Conservation (phyloP, 2,888 invertebrate species). For the Hypomecis atomaria region DNA sequence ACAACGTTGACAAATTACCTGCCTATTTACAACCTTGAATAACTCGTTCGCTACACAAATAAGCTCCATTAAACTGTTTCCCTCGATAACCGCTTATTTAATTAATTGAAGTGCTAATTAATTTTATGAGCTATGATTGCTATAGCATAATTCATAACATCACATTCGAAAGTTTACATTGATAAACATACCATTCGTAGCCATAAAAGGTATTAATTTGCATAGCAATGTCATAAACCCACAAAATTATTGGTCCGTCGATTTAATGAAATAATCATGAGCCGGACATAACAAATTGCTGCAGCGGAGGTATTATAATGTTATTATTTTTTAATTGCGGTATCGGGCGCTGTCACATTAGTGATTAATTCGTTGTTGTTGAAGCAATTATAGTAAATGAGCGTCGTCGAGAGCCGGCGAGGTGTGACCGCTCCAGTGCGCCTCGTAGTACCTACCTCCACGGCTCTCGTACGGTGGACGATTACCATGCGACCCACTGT, state of each 20-base stretch:
- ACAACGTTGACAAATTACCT: constrained; percentile 33
- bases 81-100: constrained; percentile 29
- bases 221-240: constrained; percentile 43
- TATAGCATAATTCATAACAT: constrained; percentile 32
- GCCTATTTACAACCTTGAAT: constrained; percentile 25
- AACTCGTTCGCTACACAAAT: constrained; percentile 27
- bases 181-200: constrained; percentile 29
- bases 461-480: constrained; percentile 47
- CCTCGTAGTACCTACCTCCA: constrained; percentile 3
- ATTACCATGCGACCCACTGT: constrained; percentile 65
- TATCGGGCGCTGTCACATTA: constrained; percentile 72
- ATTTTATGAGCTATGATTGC: constrained; percentile 32
- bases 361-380: constrained; percentile 76
- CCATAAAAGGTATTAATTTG: constrained; percentile 38
- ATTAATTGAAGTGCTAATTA: constrained; percentile 38
- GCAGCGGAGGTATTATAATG: constrained; percentile 57
- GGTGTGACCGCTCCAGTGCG: constrained; percentile 62
- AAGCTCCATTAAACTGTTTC: constrained; percentile 25
- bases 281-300: constrained; percentile 55
- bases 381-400: constrained; percentile 73
- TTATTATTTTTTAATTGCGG: constrained; percentile 61
- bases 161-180: constrained; percentile 33
- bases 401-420: constrained; percentile 62
- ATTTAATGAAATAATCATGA: constrained; percentile 54
- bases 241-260: constrained; percentile 49